Evolutionary conservation across 2,797 vertebrate genomes (phyloP).

Genomic region (Toxotes lorentzi): DNA sequence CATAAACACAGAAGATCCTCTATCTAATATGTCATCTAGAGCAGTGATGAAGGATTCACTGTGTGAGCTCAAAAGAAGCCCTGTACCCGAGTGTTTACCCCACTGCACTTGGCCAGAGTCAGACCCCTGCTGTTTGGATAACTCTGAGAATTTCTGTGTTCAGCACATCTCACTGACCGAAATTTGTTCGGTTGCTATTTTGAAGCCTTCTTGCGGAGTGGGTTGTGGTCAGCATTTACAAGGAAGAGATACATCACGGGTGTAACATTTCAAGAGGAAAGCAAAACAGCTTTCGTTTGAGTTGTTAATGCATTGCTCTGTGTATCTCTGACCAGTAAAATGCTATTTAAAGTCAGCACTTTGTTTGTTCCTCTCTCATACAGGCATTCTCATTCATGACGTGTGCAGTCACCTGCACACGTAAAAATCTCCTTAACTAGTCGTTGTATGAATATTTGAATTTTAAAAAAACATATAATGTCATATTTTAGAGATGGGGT

Average conservation of each 20-base stretch:
- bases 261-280: conserved; percentile 56
- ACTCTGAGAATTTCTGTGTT: conserved; percentile 46
- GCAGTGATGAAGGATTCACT: conserved; percentile 75
- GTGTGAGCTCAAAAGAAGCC: conserved; percentile 75
- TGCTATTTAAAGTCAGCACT: conserved; percentile 46
- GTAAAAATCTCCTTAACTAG: no score
- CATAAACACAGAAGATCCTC: conserved; percentile 61
- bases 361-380: conserved; percentile 5
- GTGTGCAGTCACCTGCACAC: no score
- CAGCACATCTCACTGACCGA: conserved; percentile 60
- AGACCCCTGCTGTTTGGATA: conserved; percentile 59
- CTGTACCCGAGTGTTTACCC: conserved; percentile 78
- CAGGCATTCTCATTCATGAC: neutral
- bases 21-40: conserved; percentile 58
- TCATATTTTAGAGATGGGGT: no score
- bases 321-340: conserved; percentile 54
- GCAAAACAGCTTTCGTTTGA: conserved; percentile 51
- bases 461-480: no score
- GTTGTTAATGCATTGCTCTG: conserved; percentile 54
- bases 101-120: conserved; percentile 27
- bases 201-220: conserved; percentile 41
- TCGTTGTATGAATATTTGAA: no score
- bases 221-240: conserved; percentile 56
- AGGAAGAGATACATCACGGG: conserved; percentile 56
- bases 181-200: conserved; percentile 54